Base-by-base conservation (phyloP, 2,888 invertebrate genomes). In the Leptothorax acervorum region DNA sequence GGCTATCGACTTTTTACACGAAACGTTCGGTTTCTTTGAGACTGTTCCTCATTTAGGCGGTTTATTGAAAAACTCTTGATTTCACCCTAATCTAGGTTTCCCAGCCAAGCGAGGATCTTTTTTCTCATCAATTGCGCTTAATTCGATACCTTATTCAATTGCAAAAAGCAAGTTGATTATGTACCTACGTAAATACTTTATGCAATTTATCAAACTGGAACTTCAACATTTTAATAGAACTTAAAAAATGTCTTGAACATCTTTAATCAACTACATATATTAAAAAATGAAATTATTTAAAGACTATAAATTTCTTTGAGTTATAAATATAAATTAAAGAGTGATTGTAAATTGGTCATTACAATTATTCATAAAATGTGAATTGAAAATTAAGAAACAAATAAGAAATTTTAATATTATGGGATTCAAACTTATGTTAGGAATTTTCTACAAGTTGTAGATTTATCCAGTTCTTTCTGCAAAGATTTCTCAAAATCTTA, bases 41-140 rank as follows among this genome's bases (percentile, higher is more conserved):
- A 60, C 53, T 57, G 68, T 86, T 84, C 62, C 31, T 84, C 74
- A 76, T 82, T 81, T 82, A 48, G 68, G 66, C 82, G 82, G 62
- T 82, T 83, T 90, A 88, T 90, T 85, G 84, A 86, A 84, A 86
- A 89, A 90, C 83, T 68, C 78, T 76, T 42, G 86, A 84, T 88
- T 81, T 76, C 84, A 76, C 55, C 48, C 70, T 68, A 62, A 79
- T 70, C 75, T 85, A 42, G 68, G 66, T 57, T 39, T 18, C 35
- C 31, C 74, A 35, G 55, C 57, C 68, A 65, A 79, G 39, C 39
- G 74, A 81, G 65, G 66, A 62, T 31, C 82, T 62, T 73, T 75
- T 85, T 79, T 74, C 53, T 82, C 31, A 28, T 6, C 42, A 65
- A 55, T 51, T 84, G 65, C 65, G 76, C 42, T 71, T 53, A 66